These are phyloP conservation scores for Galerucella nymphaeae DNA, from an alignment of 2,888 invertebrate species.

Conservation along the genomic window DNA sequence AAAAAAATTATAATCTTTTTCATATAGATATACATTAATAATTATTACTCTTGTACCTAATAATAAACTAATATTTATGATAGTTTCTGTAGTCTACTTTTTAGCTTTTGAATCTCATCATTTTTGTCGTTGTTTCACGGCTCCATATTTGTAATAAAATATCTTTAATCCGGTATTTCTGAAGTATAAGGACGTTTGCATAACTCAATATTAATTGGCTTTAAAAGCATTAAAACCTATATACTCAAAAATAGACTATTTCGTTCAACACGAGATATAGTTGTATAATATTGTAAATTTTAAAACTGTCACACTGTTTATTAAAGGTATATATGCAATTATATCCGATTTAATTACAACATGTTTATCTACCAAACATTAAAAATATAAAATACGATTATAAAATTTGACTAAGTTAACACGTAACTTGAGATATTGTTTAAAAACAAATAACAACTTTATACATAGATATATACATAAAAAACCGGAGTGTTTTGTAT, in stretches of 20 bases:
- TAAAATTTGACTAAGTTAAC: not conserved
- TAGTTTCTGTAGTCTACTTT: not conserved
- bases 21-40: too few relatives aligned
- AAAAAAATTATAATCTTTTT: too few relatives aligned
- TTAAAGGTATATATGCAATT: too few relatives aligned
- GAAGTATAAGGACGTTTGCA: not conserved
- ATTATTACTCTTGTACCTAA: too few relatives aligned
- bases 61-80: not conserved
- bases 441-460: not conserved
- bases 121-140: not conserved
- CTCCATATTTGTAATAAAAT: not conserved
- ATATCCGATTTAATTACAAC: not conserved
- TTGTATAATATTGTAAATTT: too few relatives aligned
- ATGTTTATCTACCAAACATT: not conserved
- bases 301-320: too few relatives aligned
- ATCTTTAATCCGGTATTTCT: not conserved
- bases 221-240: not conserved
- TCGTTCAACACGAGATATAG: too few relatives aligned
- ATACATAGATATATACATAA: too few relatives aligned
- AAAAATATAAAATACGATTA: not conserved
- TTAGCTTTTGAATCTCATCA: not conserved
- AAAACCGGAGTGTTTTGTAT: too few relatives aligned
- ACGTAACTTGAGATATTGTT: not conserved
- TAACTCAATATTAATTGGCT: not conserved
- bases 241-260: too few relatives aligned